Evolutionary conservation across 2,113 vertebrate species (phyloP), one percentile per base, ranked within the genome.

Genomic region (Nannospalax galili): DNA sequence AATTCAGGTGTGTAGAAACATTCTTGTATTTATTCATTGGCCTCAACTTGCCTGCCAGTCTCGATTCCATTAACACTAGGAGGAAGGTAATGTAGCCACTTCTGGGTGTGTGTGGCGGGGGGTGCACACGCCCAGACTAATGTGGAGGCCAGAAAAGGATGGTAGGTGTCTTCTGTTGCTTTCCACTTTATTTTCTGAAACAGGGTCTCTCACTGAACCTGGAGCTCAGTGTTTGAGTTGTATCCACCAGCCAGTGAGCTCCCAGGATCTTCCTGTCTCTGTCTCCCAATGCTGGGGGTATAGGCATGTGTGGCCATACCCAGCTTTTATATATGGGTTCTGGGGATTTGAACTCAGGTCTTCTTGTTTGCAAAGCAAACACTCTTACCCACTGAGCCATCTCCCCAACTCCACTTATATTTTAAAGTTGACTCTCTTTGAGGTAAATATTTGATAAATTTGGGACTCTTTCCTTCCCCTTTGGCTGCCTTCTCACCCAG

Each of bases 11-110:
- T 90, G 8, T 56, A 91, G 52, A 93, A 94, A n/a, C 86, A 30
- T 81, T 73, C 64, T 70, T 90, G 75, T 80, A 72, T 88, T 86
- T 86, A 65, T 87, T 95, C 89, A 14, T 15, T 92, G 45, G 96
- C 87, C 32, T 82, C 84, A 17, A 32, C 20, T 77, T 93, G 37
- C 42, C 10, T 12, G 56, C 37, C 84, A 93, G n/a, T 5, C 20
- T 45, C 26, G 82, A 48, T 91, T 93, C 35, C 12, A 69, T 64
- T 92, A 74, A 84, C 52, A n/a, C 64, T 85, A 60, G 78, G 7
- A 69, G 20, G 62, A 94, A 93, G 14, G n/a, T 42, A 75, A 88
- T 62, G 22, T 28, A 64, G 15, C 65, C 30, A 37, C 48, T 52
- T 56, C 15, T 30, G 26, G 30, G 28, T 77, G 42, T 77, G 74